These are phyloP conservation scores for Narcine bancroftii DNA, from an alignment of 2,113 vertebrate species.

Conservation along the genomic window DNA sequence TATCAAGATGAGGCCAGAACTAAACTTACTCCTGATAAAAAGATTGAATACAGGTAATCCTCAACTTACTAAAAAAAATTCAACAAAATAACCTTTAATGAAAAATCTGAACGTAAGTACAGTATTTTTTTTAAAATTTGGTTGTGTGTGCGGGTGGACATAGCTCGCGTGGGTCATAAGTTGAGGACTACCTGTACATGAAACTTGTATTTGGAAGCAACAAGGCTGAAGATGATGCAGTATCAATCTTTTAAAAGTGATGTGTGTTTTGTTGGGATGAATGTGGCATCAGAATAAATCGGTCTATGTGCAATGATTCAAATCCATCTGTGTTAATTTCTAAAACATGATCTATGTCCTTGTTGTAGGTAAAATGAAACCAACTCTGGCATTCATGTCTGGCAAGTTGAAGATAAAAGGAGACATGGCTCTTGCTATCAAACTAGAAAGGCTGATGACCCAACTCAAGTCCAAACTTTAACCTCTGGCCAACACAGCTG, in stretches of 20 bases:
- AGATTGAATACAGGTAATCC: too few relatives aligned
- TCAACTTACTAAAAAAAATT: too few relatives aligned
- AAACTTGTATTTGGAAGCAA: not conserved
- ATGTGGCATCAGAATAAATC: not conserved
- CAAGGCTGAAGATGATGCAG: not conserved
- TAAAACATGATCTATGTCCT: not conserved
- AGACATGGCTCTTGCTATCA: slow-evolving; percentile 64
- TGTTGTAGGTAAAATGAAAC: slow-evolving; percentile 70
- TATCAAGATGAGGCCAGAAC: not conserved
- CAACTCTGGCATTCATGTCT: slow-evolving; percentile 77
- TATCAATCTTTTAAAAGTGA: not conserved
- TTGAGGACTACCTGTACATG: too few relatives aligned
- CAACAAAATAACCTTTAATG: too few relatives aligned
- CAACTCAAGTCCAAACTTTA: slow-evolving; percentile 59
- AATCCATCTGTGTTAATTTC: not conserved
- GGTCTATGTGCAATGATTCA: not conserved
- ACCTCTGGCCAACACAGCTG: slow-evolving; percentile 38
- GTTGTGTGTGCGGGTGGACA: too few relatives aligned
- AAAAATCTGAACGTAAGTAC: too few relatives aligned
- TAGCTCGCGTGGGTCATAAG: too few relatives aligned
- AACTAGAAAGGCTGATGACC: slow-evolving; percentile 70
- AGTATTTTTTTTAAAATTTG: too few relatives aligned
- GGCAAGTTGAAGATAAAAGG: slow-evolving; percentile 70
- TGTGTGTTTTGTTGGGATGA: not conserved
- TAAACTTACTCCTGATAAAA: not conserved